A percentile compares a stretch with the other conserved stretches of the same genome.
phyloP scores from a whole-genome alignment of 2,113 vertebrate species.

The Nanger granti region DNA sequence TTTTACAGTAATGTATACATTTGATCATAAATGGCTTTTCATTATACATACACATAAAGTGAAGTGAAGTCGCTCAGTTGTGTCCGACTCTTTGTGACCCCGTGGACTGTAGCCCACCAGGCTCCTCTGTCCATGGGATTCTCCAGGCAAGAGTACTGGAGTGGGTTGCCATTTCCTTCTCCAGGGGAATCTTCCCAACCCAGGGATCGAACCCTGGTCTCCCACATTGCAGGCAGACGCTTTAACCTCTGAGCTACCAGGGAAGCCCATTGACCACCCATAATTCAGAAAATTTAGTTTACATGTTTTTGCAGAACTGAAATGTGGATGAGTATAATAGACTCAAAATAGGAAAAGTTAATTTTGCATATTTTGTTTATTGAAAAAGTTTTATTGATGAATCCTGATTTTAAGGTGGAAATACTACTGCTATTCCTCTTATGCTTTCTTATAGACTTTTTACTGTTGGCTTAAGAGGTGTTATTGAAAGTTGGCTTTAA shows the following conservation, averaged over 20 bases:
- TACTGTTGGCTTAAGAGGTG: background rate
- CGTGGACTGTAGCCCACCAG: no score
- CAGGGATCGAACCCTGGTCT: no score
- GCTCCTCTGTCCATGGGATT: no score
- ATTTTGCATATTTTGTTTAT: background rate
- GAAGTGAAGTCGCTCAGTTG: no score
- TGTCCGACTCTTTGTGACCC: no score
- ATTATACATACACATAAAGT: background rate
- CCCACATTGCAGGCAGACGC: no score
- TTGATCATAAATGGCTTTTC: background rate
- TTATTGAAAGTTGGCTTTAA: background rate
- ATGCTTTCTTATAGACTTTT: background rate
- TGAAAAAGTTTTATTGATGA: background rate
- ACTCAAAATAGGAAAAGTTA: conserved; percentile 4
- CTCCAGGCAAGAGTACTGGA: no score
- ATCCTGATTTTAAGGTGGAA: background rate
- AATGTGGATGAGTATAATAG: background rate
- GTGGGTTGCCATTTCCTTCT: no score
- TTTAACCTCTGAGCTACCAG: no score
- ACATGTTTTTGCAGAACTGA: conserved; percentile 8
- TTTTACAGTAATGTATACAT: background rate
- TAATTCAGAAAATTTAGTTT: background rate
- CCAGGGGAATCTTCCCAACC: no score
- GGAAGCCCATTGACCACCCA: no score
- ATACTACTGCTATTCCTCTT: background rate